Evolutionary conservation across 2,113 vertebrate genomes (phyloP).

Genomic region (Dunckerocampus dactyliophorus): DNA sequence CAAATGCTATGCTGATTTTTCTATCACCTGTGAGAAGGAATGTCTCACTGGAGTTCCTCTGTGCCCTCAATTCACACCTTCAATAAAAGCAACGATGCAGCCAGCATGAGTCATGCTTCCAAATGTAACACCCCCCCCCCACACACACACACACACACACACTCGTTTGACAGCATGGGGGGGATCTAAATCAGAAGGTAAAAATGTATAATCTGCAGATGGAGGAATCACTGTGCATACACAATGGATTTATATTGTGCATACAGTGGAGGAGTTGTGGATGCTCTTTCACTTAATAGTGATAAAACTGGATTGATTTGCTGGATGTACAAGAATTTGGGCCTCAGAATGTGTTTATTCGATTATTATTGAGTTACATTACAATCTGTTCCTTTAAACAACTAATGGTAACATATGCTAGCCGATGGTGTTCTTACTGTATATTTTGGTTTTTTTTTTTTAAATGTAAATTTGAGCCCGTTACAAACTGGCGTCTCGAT

Average conservation of each 20-base stretch:
- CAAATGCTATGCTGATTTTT: background rate
- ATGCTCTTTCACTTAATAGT: background rate
- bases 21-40: constrained; percentile 5
- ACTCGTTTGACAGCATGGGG: constrained; percentile 10
- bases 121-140: constrained; percentile 9
- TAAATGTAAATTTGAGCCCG: no score
- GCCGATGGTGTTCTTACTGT: no score
- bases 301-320: background rate
- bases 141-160: no score
- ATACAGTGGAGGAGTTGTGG: background rate
- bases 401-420: no score
- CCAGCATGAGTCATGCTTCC: constrained; percentile 41
- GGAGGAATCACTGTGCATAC: constrained; percentile 4
- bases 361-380: no score
- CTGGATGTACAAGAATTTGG: no score
- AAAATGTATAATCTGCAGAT: constrained; percentile 27
- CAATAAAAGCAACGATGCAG: constrained; percentile 39
- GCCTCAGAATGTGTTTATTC: no score
- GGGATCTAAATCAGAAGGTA: constrained; percentile 1
- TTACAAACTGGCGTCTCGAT: no score
- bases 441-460: no score
- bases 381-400: no score
- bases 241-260: background rate
- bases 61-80: constrained; percentile 30
- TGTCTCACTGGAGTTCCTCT: constrained; percentile 15